These are phyloP conservation scores for Epinotia bilunana DNA, from an alignment of 2,888 invertebrate genomes.

Conservation along the genomic window DNA sequence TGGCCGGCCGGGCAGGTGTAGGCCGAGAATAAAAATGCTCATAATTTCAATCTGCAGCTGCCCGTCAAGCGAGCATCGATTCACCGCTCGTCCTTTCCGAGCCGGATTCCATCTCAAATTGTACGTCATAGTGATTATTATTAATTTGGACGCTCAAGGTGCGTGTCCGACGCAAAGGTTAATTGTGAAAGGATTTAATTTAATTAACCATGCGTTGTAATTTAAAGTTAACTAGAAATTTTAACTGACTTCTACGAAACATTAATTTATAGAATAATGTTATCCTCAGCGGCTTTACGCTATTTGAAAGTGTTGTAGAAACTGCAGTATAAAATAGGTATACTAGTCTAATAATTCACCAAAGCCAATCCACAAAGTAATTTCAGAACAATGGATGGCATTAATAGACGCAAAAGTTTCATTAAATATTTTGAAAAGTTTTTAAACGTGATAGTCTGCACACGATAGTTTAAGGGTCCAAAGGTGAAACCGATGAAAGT, in stretches of 20 bases:
- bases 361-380: conserved; percentile 18
- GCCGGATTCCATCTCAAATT: conserved; percentile 72
- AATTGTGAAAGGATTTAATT: conserved; percentile 40
- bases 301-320: conserved; percentile 9
- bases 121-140: conserved; percentile 60
- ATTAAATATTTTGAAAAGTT: conserved; percentile 33
- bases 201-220: conserved; percentile 35
- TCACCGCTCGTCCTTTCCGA: conserved; percentile 72
- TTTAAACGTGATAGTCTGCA: conserved; percentile 27
- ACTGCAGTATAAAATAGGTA: conserved; percentile 3
- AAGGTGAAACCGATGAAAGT: conserved; percentile 45
- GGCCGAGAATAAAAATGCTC: conserved; percentile 74
- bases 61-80: conserved; percentile 78
- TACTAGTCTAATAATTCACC: not conserved
- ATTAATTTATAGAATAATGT: not conserved
- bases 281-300: not conserved
- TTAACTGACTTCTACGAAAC: conserved; percentile 9
- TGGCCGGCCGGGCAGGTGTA: conserved; percentile 78
- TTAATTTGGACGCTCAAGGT: conserved; percentile 45
- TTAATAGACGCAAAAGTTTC: conserved; percentile 9
- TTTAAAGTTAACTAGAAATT: conserved; percentile 18
- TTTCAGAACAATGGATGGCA: conserved; percentile 12
- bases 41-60: conserved; percentile 83
- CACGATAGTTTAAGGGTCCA: conserved; percentile 35
- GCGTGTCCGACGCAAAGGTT: conserved; percentile 34